Base-by-base conservation (phyloP, 2,888 invertebrate genomes). In the Atrina japonica region DNA sequence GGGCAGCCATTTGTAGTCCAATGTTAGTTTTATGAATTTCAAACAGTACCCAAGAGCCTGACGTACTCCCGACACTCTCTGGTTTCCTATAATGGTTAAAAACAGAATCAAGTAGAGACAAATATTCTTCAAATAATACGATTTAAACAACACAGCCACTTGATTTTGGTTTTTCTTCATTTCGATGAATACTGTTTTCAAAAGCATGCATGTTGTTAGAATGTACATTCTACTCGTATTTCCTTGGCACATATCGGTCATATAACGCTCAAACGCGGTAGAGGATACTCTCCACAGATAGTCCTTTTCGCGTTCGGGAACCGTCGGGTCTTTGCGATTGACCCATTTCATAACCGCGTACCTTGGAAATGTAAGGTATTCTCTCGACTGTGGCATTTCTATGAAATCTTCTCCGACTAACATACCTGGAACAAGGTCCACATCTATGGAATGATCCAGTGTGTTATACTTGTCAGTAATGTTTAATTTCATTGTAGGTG, bases 261-360 rank as follows among this genome's bases (percentile, higher is more conserved):
- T 78, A 43, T 77, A 75, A 55, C 72, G 78, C 45, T 81, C 81
- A 60, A 77, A 80, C n/a, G 75, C 77, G 18, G 73, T 76, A 1
- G 78, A 73, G 35, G 72, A 70, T 16, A 77, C 65, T 16, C 73
- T 71, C 81, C 81, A 81, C 11, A 81, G 45, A 1, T 73, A 25
- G 6, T 75, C 66, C 1, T 67, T 50, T 9, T 77, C 60, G 5
- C 30, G 47, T 25, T 73, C 67, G 14, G 45, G 35, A 9, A 53
- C 27, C 1, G 53, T 40, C 14, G 29, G 40, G 0, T 29, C n/a
- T 7, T 65, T 70, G 18, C 43, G 45, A 40, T 77, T 69, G 2
- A 68, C 35, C 79, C 77, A 81, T 60, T 78, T 81, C 60, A 76
- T 73, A 18, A 81, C 77, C 6, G 75, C 79, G 30, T 78, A 76